Evolutionary conservation across 2,113 vertebrate species (phyloP).

Genomic region (Pantherophis guttatus): DNA sequence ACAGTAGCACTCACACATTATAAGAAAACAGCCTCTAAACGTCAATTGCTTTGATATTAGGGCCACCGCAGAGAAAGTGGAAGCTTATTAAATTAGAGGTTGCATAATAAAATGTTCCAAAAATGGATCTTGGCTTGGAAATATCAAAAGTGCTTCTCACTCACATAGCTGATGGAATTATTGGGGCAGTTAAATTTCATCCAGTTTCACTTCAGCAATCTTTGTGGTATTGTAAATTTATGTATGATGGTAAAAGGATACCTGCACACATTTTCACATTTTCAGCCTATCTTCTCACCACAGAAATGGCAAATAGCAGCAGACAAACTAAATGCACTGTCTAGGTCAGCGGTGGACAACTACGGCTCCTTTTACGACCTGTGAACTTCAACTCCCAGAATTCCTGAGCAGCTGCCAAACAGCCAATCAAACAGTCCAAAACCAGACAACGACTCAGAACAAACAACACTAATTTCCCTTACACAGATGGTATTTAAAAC

Average conservation of each 20-base stretch:
- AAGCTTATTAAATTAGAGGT: conserved; percentile 26
- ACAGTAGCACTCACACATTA: conserved; percentile 17
- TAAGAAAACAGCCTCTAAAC: neutral
- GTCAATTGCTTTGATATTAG: neutral
- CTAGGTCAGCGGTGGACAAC: neutral
- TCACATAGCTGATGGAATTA: conserved; percentile 18
- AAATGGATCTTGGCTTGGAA: conserved; percentile 20
- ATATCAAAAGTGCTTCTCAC: neutral
- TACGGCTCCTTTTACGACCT: neutral
- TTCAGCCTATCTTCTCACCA: neutral
- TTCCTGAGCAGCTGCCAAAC: neutral
- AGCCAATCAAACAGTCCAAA: too few species aligned
- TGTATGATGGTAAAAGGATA: neutral
- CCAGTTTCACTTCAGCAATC: neutral
- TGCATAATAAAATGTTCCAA: conserved; percentile 18
- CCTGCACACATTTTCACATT: neutral
- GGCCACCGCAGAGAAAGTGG: neutral
- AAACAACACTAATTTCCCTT: too few species aligned
- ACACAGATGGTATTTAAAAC: too few species aligned
- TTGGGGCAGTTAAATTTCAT: neutral
- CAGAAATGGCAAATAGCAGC: neutral
- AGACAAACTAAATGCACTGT: neutral
- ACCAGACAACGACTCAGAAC: too few species aligned
- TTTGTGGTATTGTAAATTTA: conserved; percentile 4
- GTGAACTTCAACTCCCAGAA: neutral